Conservation (phyloP, 2,113 vertebrate species). For the Emydocephalus ijimae region DNA sequence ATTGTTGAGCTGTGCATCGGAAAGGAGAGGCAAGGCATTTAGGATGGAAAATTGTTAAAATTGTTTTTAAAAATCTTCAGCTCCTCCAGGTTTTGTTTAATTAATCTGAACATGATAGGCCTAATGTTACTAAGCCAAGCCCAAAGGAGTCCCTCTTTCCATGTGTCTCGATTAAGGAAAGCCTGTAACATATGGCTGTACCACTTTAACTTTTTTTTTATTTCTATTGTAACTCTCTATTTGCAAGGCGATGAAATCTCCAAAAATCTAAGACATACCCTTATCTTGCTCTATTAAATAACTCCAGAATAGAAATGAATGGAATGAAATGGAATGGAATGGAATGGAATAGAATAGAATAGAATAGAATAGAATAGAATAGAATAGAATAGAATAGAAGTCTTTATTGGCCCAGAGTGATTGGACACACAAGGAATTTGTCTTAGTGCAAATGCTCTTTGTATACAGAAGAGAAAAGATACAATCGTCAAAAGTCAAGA, state of each 20-base stretch:
- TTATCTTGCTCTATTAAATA: constrained; percentile 43
- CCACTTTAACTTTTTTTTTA: constrained; percentile 51
- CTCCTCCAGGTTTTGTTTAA: constrained; percentile 59
- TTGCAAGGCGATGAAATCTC: not conserved
- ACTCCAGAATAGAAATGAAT: too few species aligned
- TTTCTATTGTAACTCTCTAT: not conserved
- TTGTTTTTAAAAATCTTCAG: constrained; percentile 41
- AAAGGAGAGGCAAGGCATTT: not conserved
- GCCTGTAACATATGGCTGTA: constrained; percentile 60
- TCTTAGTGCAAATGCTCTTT: too few species aligned
- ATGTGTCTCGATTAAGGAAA: constrained; percentile 53
- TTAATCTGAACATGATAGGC: constrained; percentile 60
- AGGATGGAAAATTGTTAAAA: constrained; percentile 15
- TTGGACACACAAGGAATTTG: too few species aligned
- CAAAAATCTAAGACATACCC: constrained; percentile 48
- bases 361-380: too few species aligned
- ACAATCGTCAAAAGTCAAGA: too few species aligned
- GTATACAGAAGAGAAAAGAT: too few species aligned
- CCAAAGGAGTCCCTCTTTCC: not conserved
- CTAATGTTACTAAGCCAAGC: constrained; percentile 58
- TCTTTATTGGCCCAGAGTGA: too few species aligned
- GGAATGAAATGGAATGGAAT: too few species aligned
- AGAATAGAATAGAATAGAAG: too few species aligned
- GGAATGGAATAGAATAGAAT: too few species aligned
- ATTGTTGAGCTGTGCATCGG: not conserved